phyloP scores from a whole-genome alignment of 2,113 vertebrate genomes.

The Trematomus loennbergii region DNA sequence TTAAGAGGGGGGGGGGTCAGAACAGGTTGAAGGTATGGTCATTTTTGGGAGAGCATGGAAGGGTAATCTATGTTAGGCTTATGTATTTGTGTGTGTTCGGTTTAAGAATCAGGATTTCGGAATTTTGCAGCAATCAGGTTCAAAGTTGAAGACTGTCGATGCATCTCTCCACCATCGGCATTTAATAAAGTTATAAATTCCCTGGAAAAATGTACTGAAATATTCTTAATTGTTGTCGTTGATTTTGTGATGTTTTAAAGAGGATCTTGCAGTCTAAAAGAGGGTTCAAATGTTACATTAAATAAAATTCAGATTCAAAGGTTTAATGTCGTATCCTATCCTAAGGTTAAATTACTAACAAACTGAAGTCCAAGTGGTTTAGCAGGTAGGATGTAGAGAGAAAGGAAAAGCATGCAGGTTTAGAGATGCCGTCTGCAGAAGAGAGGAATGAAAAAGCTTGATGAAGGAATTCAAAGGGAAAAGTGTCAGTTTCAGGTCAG shows the following conservation, averaged over 20 bases:
- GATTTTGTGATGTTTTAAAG: not conserved
- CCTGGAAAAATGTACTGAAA: too few species aligned
- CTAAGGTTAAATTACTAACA: not conserved
- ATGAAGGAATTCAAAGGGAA: too few species aligned
- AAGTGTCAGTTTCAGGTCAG: not conserved
- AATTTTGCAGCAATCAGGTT: not conserved
- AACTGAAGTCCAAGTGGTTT: not conserved
- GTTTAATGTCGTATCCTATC: too few species aligned
- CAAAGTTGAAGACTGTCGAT: not conserved
- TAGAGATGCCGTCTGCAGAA: not conserved
- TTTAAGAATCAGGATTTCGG: too few species aligned
- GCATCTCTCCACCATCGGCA: not conserved
- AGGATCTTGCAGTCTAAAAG: not conserved
- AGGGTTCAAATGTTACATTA: too few species aligned
- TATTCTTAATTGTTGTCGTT: not conserved
- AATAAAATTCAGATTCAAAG: too few species aligned
- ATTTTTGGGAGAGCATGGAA: not conserved
- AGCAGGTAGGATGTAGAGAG: not conserved
- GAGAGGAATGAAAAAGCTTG: too few species aligned
- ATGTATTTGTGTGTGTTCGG: not conserved
- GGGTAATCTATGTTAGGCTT: too few species aligned
- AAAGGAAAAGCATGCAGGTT: not conserved
- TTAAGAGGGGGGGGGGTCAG: too few species aligned
- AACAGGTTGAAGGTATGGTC: not conserved
- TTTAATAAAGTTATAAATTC: not conserved